Conservation (phyloP, 2,888 invertebrate genomes). For the Argyresthia goedartella region DNA sequence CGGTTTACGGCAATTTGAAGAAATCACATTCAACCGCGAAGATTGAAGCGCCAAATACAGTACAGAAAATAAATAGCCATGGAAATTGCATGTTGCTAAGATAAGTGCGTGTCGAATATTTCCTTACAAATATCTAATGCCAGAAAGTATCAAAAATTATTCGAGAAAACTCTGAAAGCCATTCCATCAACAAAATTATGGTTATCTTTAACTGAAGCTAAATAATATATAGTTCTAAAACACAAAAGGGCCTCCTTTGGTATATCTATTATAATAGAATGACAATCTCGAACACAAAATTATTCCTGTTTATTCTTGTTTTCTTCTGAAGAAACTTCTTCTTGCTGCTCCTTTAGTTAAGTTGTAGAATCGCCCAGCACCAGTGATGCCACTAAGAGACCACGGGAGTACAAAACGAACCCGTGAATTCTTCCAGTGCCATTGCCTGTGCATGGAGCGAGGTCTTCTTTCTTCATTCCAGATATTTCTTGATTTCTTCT, state of each 20-base stretch:
- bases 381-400: slow-evolving; percentile 80
- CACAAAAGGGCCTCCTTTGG: too few species aligned
- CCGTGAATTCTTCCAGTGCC: slow-evolving; percentile 92
- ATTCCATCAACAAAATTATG: too few species aligned
- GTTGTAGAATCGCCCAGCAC: slow-evolving; percentile 55
- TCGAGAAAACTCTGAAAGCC: too few species aligned
- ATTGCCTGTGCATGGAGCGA: slow-evolving; percentile 77
- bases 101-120: not conserved
- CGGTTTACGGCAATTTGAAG: too few species aligned
- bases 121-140: not conserved
- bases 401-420: slow-evolving; percentile 74
- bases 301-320: too few species aligned
- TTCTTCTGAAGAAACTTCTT: too few species aligned
- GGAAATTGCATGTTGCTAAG: not conserved
- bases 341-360: not conserved
- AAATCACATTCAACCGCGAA: too few species aligned
- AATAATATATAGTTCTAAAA: too few species aligned
- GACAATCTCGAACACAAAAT: too few species aligned
- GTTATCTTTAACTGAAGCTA: too few species aligned
- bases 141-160: not conserved
- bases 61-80: not conserved
- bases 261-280: too few species aligned
- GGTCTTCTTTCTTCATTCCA: slow-evolving; percentile 21
- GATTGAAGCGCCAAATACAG: not conserved
- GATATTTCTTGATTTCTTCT: slow-evolving; percentile 12